phyloP scores from a whole-genome alignment of 2,888 invertebrate genomes.

The Lochmaea capreae region DNA sequence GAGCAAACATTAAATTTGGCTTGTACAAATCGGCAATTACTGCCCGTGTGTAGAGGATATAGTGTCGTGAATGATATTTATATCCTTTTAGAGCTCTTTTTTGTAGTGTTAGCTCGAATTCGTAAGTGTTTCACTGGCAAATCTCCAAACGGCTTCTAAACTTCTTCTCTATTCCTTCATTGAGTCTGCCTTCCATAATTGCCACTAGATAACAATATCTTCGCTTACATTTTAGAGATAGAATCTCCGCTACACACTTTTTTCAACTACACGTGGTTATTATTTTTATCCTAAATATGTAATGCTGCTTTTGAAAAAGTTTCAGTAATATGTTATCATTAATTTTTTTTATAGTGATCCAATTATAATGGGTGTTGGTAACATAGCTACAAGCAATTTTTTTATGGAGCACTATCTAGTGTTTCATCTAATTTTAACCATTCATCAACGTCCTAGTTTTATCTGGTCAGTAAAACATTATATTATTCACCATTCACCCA shows the following conservation, averaged over 20 bases:
- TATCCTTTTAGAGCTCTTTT: constrained; percentile 2
- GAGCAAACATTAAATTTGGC: constrained; percentile 5
- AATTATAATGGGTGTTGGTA: too few relatives aligned
- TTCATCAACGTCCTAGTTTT: too few relatives aligned
- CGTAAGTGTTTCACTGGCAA: constrained; percentile 15
- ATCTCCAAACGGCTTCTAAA: constrained; percentile 5
- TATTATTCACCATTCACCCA: too few relatives aligned
- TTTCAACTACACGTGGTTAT: background rate
- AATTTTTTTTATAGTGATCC: too few relatives aligned
- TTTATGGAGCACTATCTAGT: too few relatives aligned
- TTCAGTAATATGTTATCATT: too few relatives aligned
- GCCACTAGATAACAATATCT: background rate
- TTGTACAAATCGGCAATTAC: constrained; percentile 10
- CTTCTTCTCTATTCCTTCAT: constrained; percentile 3
- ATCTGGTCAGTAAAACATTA: too few relatives aligned
- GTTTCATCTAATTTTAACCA: too few relatives aligned
- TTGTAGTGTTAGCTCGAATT: constrained; percentile 3
- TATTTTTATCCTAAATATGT: too few relatives aligned
- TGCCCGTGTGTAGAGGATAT: background rate
- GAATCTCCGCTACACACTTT: background rate
- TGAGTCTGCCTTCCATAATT: constrained; percentile 9
- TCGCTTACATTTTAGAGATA: background rate
- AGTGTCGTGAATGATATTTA: constrained; percentile 13
- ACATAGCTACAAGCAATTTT: too few relatives aligned
- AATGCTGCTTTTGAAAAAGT: too few relatives aligned